Evolutionary conservation across 2,113 vertebrate species (phyloP).

Genomic region (Tragelaphus buxtoni): DNA sequence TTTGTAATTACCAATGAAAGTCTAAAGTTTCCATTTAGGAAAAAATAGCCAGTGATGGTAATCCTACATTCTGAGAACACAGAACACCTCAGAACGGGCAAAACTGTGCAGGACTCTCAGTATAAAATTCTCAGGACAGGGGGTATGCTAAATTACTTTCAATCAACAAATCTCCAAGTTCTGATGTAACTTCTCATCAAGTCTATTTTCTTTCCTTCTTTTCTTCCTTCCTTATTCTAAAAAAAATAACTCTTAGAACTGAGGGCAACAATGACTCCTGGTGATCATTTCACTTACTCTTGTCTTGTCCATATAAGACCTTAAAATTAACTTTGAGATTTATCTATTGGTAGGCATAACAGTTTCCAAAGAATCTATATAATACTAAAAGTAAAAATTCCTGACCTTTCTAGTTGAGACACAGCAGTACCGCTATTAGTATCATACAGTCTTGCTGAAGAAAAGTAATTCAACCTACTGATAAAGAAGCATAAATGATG

Average conservation of each 20-base stretch:
- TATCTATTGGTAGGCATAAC: background rate
- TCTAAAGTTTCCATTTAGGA: background rate
- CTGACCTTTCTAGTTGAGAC: background rate
- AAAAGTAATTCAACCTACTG: background rate
- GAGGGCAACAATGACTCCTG: background rate
- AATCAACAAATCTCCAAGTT: background rate
- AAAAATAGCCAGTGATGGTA: background rate
- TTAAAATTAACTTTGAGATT: constrained; percentile 28
- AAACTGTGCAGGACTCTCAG: background rate
- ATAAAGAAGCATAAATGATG: background rate
- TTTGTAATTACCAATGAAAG: constrained; percentile 24
- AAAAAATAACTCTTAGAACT: background rate
- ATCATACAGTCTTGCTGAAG: background rate
- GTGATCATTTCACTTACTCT: background rate
- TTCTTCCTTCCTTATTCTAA: background rate
- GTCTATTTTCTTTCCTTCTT: background rate
- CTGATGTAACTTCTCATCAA: background rate
- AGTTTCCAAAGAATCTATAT: background rate
- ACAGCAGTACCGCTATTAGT: background rate
- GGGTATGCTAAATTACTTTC: background rate
- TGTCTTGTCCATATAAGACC: background rate
- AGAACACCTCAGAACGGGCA: background rate
- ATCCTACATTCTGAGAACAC: background rate
- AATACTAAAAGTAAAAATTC: constrained; percentile 20
- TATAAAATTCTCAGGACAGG: background rate